Conservation (phyloP, 1,140 invertebrate genomes). For the Drosophila lini region DNA sequence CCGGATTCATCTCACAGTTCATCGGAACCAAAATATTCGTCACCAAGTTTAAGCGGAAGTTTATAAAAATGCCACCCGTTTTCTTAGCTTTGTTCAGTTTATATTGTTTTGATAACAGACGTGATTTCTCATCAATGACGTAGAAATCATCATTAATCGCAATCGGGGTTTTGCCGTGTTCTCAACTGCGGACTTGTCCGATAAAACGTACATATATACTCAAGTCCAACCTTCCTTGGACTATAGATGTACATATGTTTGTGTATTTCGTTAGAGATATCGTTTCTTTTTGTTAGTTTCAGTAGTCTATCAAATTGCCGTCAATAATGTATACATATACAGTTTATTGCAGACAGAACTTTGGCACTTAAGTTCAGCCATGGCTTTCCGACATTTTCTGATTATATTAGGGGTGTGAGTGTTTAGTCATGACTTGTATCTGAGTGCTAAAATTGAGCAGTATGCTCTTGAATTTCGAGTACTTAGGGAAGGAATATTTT, state of each 20-base stretch:
- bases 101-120: constrained; percentile 42
- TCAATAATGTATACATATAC: constrained; percentile 20
- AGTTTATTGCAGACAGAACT: constrained; percentile 33
- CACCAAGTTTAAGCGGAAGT: constrained; percentile 60
- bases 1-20: constrained; percentile 67
- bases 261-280: background rate
- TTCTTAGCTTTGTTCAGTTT: constrained; percentile 19
- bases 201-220: constrained; percentile 10
- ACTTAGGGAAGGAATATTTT: constrained; percentile 12
- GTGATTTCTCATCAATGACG: constrained; percentile 42
- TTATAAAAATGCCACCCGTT: constrained; percentile 17
- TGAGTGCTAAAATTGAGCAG: constrained; percentile 11
- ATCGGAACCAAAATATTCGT: constrained; percentile 58
- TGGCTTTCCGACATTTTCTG: constrained; percentile 16
- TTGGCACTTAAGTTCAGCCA: constrained; percentile 41
- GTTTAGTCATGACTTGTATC: constrained; percentile 1
- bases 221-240: constrained; percentile 6
- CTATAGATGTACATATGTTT: background rate
- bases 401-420: constrained; percentile 25
- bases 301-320: constrained; percentile 31
- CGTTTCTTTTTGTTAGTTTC: constrained; percentile 9
- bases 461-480: constrained; percentile 26
- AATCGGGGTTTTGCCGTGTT: constrained; percentile 9
- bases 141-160: constrained; percentile 6
- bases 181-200: background rate